These are phyloP conservation scores for Agriotes lineatus DNA, from an alignment of 2,888 invertebrate species.

Conservation along the genomic window DNA sequence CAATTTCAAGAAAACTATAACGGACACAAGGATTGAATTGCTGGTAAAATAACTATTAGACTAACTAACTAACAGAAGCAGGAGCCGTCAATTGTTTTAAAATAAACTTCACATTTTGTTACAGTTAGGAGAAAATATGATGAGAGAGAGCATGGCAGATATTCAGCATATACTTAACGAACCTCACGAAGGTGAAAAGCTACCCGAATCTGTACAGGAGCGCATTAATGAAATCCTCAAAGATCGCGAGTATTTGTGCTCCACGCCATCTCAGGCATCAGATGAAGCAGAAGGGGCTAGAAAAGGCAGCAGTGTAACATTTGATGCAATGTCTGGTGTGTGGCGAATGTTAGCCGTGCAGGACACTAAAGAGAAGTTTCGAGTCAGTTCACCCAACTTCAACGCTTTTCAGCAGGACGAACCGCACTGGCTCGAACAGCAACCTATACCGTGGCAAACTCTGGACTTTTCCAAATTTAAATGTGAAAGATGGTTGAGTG, in stretches of 20 bases:
- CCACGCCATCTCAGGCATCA: slow-evolving; percentile 13
- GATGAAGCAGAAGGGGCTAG: background rate
- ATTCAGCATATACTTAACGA: slow-evolving; percentile 33
- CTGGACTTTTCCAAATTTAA: slow-evolving; percentile 56
- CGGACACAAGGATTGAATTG: slow-evolving; percentile 49
- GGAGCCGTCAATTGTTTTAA: background rate
- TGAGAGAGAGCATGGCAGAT: slow-evolving; percentile 40
- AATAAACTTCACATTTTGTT: background rate
- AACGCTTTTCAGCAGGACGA: slow-evolving; percentile 50
- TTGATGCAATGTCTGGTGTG: slow-evolving; percentile 51
- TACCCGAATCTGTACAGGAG: slow-evolving; percentile 30
- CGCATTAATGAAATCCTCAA: slow-evolving; percentile 31
- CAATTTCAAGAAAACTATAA: slow-evolving; percentile 55
- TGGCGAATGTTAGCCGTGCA: slow-evolving; percentile 56
- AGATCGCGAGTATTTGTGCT: slow-evolving; percentile 29
- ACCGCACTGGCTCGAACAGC: slow-evolving; percentile 54
- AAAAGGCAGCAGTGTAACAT: slow-evolving; percentile 34
- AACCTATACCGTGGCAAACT: slow-evolving; percentile 52
- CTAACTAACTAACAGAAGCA: background rate
- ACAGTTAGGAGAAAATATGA: slow-evolving; percentile 40
- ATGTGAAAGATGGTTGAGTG: slow-evolving; percentile 58
- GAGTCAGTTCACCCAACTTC: slow-evolving; percentile 53
- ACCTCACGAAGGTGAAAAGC: slow-evolving; percentile 20
- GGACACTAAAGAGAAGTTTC: slow-evolving; percentile 45
- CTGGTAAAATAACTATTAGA: slow-evolving; percentile 46